Conservation (phyloP, 2,888 invertebrate species). For the Limenitis arthemis region DNA sequence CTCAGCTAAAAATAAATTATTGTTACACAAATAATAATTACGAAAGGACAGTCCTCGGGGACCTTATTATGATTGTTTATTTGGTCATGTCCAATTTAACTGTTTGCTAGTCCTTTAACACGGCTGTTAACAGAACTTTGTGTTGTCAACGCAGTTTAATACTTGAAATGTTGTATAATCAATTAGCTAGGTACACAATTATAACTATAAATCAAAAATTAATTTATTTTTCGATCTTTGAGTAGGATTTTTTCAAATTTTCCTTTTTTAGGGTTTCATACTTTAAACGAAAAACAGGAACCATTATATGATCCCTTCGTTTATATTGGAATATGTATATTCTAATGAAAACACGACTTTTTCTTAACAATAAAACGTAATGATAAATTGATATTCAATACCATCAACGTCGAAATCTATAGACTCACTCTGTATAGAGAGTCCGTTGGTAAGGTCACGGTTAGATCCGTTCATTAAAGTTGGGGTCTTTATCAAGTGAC, state of each 20-base stretch:
- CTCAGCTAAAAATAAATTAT: conserved; percentile 24
- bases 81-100: conserved; percentile 52
- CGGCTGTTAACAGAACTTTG: neutral
- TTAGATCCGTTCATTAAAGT: conserved; percentile 32
- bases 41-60: conserved; percentile 43
- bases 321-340: too few species aligned
- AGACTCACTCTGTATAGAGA: too few species aligned
- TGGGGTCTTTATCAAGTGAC: conserved; percentile 38
- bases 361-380: too few species aligned
- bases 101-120: conserved; percentile 42
- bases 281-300: too few species aligned
- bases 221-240: too few species aligned
- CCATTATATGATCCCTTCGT: too few species aligned
- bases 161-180: neutral
- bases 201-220: neutral
- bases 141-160: neutral
- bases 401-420: too few species aligned
- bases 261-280: too few species aligned
- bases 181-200: neutral
- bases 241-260: too few species aligned
- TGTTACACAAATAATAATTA: conserved; percentile 41
- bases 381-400: too few species aligned
- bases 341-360: too few species aligned
- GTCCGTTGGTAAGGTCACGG: neutral
- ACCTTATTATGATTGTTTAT: conserved; percentile 57